Evolutionary conservation across 2,797 vertebrate genomes (phyloP), one percentile per base, ranked within the genome.

Genomic region (Gobio occitaniae): DNA sequence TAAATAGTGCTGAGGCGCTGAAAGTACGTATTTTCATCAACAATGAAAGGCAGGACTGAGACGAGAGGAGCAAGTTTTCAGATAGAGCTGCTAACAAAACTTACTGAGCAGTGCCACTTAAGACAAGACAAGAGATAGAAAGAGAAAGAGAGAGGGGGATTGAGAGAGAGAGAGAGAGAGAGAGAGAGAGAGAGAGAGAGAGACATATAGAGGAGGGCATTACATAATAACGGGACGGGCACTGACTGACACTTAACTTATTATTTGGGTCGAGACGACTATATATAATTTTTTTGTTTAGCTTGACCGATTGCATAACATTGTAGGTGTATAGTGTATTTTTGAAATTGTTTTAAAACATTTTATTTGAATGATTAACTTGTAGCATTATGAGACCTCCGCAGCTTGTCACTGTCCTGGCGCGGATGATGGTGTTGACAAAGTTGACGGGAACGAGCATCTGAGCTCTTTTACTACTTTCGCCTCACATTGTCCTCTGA

Each of bases 181-280:
- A 80, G 72, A 72, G 41, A 84, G 78, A 66, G 29, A 70, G 50
- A 80, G 72, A 74, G 61, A 80, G 44, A 84, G 15, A 82, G 38
- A 78, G 41, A 83, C 78, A 74, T 21, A 71, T 47, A 82, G 76
- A 80, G n/a, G 52, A 47, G 56, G 52, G 48, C 86, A 86, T 94
- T 93, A 93, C 93, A 93, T 93, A 94, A 95, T 93, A 93, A 91
- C 88, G 85, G 93, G 89, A 93, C 92, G 89, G 80, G 92, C 87
- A 88, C 93, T 78, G 85, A 90, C 91, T 93, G 90, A 93, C 93
- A 93, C 91, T 86, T 75, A 82, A 88, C 87, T 82, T 89, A 75
- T 63, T 65, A 15, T 11, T 63, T 78, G 32, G 25, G 61, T 38
- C 25, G 25, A 86, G 44, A 47, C 41, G 48, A 72, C 75, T 71